phyloP scores from a whole-genome alignment of 2,888 invertebrate genomes.

The Ectobius pallidus region DNA sequence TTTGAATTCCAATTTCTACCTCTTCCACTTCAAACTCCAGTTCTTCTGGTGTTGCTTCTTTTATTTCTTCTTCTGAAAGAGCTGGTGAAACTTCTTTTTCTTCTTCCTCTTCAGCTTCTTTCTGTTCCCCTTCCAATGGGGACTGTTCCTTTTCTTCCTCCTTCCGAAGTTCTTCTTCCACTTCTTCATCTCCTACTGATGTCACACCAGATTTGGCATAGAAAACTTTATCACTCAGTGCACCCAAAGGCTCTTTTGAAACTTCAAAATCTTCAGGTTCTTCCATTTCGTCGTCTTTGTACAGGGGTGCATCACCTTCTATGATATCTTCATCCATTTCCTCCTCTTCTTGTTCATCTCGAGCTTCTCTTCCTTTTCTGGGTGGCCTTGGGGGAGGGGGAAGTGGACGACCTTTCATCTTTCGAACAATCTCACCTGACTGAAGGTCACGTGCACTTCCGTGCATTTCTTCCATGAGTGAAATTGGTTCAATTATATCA shows the following conservation, averaged over 20 bases:
- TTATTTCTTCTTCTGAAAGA: neutral
- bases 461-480: slow-evolving; percentile 46
- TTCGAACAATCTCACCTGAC: slow-evolving; percentile 76
- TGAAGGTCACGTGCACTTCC: slow-evolving; percentile 61
- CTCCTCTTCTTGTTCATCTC: neutral
- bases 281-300: slow-evolving; percentile 47
- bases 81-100: neutral
- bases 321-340: slow-evolving; percentile 42
- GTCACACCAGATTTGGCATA: slow-evolving; percentile 23
- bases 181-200: slow-evolving; percentile 39
- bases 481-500: slow-evolving; percentile 15
- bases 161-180: slow-evolving; percentile 37
- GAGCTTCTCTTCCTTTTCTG: slow-evolving; percentile 59
- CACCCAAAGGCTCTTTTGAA: slow-evolving; percentile 35
- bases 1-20: slow-evolving; percentile 81
- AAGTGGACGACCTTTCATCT: slow-evolving; percentile 84
- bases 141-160: slow-evolving; percentile 38
- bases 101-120: too few species aligned
- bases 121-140: neutral
- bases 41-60: neutral
- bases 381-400: slow-evolving; percentile 88
- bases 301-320: slow-evolving; percentile 6
- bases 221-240: slow-evolving; percentile 38
- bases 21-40: slow-evolving; percentile 53
- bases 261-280: slow-evolving; percentile 28